Percentiles rank a stretch among this genome's conserved stretches.
These are phyloP conservation scores for Epizoanthus illoricatus DNA, from an alignment of 92 coral and sea anemone species.

Conservation along the genomic window DNA sequence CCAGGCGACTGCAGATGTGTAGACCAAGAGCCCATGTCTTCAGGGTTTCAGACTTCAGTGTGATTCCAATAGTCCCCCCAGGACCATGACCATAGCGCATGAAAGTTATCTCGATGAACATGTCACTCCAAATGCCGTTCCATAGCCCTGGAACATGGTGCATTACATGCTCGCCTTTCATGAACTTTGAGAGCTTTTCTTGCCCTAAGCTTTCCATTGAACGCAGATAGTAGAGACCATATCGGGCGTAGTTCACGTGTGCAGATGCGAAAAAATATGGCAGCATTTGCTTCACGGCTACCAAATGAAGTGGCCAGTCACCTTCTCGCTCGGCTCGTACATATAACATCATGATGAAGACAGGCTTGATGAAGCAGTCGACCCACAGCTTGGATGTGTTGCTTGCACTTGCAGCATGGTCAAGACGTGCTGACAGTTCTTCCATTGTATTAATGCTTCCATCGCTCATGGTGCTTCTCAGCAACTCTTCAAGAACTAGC, in stretches of 20 bases:
- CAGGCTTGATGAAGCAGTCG: slow-evolving; percentile 54
- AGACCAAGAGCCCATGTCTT: slow-evolving; percentile 72
- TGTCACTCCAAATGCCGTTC: slow-evolving; percentile 68
- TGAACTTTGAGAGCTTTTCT: slow-evolving; percentile 47
- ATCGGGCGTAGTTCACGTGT: slow-evolving; percentile 67
- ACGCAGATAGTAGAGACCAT: slow-evolving; percentile 59
- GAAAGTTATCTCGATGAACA: slow-evolving; percentile 59
- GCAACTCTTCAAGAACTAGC: slow-evolving; percentile 56
- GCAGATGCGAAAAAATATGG: slow-evolving; percentile 62
- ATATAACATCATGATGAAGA: slow-evolving; percentile 51
- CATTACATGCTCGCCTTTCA: slow-evolving; percentile 63
- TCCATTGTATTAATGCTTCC: slow-evolving; percentile 41
- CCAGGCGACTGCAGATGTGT: slow-evolving; percentile 59
- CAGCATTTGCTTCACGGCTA: slow-evolving; percentile 56
- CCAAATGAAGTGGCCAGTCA: slow-evolving; percentile 75
- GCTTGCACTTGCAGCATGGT: slow-evolving; percentile 45
- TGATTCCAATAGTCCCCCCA: slow-evolving; percentile 60
- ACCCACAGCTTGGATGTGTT: slow-evolving; percentile 63
- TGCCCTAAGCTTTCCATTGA: slow-evolving; percentile 51
- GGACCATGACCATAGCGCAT: slow-evolving; percentile 67
- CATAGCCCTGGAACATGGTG: slow-evolving; percentile 65
- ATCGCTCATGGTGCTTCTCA: slow-evolving; percentile 42
- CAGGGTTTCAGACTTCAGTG: slow-evolving; percentile 64
- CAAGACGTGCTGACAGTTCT: slow-evolving; percentile 49
- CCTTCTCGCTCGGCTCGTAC: slow-evolving; percentile 61